Evolutionary conservation across 2,113 vertebrate species (phyloP).

Genomic region (Toxotes chatareus): DNA sequence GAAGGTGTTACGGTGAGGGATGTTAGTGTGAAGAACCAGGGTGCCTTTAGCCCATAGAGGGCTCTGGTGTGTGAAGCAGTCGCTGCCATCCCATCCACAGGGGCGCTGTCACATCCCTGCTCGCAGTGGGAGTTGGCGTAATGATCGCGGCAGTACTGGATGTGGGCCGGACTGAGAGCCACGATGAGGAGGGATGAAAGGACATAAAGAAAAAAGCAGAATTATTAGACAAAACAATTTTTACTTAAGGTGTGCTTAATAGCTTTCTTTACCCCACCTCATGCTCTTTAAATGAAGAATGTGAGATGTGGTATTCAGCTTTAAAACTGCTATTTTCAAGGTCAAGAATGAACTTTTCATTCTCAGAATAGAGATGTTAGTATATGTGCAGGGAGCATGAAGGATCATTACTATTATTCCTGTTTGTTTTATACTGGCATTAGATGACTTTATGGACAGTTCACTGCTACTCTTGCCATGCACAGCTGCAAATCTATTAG

Average conservation of each 20-base stretch:
- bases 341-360: neutral
- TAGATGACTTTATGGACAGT: no score
- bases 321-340: no score
- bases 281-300: neutral
- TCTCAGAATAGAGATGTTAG: no score
- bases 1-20: slow-evolving; percentile 64
- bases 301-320: neutral
- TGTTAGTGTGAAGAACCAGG: slow-evolving; percentile 80
- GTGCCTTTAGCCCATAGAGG: slow-evolving; percentile 81
- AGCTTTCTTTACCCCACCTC: neutral
- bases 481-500: no score
- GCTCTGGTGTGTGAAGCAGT: slow-evolving; percentile 81
- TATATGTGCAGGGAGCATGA: no score
- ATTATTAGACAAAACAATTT: neutral
- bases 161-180: slow-evolving; percentile 83
- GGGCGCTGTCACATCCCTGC: slow-evolving; percentile 84
- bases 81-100: slow-evolving; percentile 93
- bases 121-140: slow-evolving; percentile 89
- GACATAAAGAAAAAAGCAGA: neutral
- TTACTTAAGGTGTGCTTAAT: neutral
- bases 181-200: neutral
- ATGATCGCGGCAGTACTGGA: slow-evolving; percentile 88
- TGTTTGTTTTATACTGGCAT: no score
- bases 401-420: no score
- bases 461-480: no score